A percentile compares a stretch with the other conserved stretches of the same genome.
Conservation (phyloP, 2,888 invertebrate species). For the Chaetogeoica ovagalla region DNA sequence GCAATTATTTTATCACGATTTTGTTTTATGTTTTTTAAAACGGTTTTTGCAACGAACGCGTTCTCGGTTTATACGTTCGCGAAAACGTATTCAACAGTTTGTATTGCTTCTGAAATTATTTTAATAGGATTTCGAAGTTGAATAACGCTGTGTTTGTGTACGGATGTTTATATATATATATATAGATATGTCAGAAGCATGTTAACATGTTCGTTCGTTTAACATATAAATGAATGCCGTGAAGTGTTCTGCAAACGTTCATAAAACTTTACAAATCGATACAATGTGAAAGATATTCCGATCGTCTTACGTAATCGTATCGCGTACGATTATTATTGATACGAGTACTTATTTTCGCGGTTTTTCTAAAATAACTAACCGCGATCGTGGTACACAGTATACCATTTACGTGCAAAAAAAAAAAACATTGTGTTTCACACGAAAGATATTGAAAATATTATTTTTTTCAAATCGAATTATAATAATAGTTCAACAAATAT, state of each 20-base stretch:
- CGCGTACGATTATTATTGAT: background rate
- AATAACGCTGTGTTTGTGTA: background rate
- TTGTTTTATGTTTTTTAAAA: background rate
- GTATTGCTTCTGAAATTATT: background rate
- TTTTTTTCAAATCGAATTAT: no score
- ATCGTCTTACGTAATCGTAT: background rate
- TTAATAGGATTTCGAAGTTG: constrained; percentile 19
- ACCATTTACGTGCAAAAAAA: no score
- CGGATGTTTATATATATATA: background rate
- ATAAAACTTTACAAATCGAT: constrained; percentile 1
- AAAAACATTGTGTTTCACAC: no score
- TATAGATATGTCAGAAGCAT: background rate
- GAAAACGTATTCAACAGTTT: background rate
- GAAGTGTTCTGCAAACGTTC: constrained; percentile 3
- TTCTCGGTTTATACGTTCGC: background rate
- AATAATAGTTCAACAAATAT: no score
- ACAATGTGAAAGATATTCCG: background rate
- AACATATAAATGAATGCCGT: background rate
- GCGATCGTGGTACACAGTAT: no score
- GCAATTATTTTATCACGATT: background rate
- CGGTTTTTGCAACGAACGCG: background rate
- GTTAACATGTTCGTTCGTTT: constrained; percentile 5
- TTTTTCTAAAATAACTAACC: no score
- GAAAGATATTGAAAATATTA: no score
- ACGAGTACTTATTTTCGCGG: no score